Base-by-base conservation (phyloP, 2,797 vertebrate species). In the Phataginus tetradactyla region DNA sequence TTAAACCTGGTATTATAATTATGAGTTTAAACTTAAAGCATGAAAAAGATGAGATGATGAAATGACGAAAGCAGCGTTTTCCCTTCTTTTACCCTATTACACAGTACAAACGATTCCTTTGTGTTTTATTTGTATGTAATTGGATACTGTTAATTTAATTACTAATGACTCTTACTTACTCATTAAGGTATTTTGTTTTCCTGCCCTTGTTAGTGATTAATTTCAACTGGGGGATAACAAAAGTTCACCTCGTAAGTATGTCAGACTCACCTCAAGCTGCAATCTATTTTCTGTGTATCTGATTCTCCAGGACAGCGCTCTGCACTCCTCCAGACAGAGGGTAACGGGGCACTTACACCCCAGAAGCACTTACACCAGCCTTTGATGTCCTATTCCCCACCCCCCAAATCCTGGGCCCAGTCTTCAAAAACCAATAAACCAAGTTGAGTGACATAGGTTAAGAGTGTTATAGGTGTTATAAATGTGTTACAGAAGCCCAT, bases 141-240 rank as follows among this genome's bases (percentile, higher is more conserved):
- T 86, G 53, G 86, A 94, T 90, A 91, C 61, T 71, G 66, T 69
- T 96, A 91, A 94, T 78, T 92, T 96, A 97, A 96, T 96, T 85
- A 92, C 49, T 61, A 75, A 25, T 90, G 63, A 74, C 57, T 94
- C 57, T 96, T 86, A 93, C 21, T 90, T 87, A 92, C 92, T 91
- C 51, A 86, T 80, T 95, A 85, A 84, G 39, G 71, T 51, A 91
- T 55, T 94, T 94, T 95, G 39, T 74, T 83, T 90, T 57, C 45
- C 57, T 95, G 53, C 25, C 39, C 94, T 84, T 91, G 59, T 95
- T 86, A 90, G 25, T 94, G 68, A 86, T 51, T 93, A 96, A 94
- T 78, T 90, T 77, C 72, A 79, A 83, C 57, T 42, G 39, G 39
- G 53, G n/a, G 29, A 21, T 77, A 95, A 61, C 42, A 68, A 51